These are phyloP conservation scores for Daboia siamensis DNA, from an alignment of 2,113 vertebrate genomes.

Conservation along the genomic window DNA sequence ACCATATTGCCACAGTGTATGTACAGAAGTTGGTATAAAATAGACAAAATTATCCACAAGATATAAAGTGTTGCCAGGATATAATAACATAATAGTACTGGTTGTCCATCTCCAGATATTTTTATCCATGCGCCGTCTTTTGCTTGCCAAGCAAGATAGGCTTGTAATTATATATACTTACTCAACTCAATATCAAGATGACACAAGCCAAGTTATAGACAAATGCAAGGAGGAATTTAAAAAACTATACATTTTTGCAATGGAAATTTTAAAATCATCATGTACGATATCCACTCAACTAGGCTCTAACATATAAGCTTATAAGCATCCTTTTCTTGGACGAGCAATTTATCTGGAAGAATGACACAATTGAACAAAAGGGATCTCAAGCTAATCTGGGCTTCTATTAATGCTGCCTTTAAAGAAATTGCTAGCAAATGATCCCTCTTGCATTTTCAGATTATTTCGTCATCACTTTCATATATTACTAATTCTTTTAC, in stretches of 20 bases:
- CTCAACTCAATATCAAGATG: background rate
- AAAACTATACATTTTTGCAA: background rate
- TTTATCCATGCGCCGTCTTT: background rate
- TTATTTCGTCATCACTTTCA: background rate
- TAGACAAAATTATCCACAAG: background rate
- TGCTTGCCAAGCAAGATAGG: background rate
- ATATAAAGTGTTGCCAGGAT: background rate
- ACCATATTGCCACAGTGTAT: background rate
- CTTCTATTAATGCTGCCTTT: slow-evolving; percentile 12
- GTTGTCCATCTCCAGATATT: too few species aligned
- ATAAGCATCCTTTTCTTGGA: background rate
- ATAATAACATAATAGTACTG: background rate
- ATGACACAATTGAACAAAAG: background rate
- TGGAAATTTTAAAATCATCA: background rate
- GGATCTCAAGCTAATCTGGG: background rate
- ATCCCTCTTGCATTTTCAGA: background rate
- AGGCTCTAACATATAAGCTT: background rate
- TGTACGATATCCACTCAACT: too few species aligned
- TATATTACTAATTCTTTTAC: background rate
- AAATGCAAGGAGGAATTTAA: background rate
- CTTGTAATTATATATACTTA: background rate
- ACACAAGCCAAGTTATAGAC: background rate
- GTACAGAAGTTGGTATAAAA: background rate
- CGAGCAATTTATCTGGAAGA: background rate
- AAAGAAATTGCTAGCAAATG: background rate